Conservation (phyloP, 2,797 vertebrate genomes). For the Danio albolineatus region DNA sequence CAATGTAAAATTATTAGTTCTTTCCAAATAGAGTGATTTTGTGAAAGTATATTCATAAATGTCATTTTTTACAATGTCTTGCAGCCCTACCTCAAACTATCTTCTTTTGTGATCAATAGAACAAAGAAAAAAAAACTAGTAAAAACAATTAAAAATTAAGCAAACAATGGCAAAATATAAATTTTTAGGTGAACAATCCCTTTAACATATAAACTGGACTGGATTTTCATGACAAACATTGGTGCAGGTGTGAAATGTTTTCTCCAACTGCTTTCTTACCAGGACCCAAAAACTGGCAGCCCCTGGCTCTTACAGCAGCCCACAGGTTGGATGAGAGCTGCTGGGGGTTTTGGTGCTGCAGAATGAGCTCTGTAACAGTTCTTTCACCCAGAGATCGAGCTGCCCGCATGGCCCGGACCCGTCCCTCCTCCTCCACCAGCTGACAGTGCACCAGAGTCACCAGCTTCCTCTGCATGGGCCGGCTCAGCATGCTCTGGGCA, state of each 20-base stretch:
- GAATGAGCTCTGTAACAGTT: conserved; percentile 97
- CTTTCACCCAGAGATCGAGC: conserved; percentile 96
- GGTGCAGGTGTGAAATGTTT: not conserved
- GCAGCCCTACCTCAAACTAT: no score
- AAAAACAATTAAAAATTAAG: no score
- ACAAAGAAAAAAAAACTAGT: no score
- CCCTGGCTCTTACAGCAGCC: conserved; percentile 96
- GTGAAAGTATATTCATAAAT: no score
- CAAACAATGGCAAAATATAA: no score
- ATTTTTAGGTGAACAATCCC: no score
- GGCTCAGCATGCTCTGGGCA: conserved; percentile 94
- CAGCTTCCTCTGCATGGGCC: conserved; percentile 97
- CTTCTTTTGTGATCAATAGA: no score
- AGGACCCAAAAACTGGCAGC: conserved; percentile 98
- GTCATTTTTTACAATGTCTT: no score
- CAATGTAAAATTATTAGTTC: no score
- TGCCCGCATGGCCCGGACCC: conserved; percentile 96
- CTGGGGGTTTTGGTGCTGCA: conserved; percentile 98
- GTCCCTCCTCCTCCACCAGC: conserved; percentile 97
- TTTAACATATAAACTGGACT: not conserved
- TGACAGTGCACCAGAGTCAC: conserved; percentile 89
- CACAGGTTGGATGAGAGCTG: conserved; percentile 98
- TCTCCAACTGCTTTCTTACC: conserved; percentile 75
- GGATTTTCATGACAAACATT: not conserved
- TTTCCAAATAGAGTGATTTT: no score